These are phyloP conservation scores for Nymphalis c-album DNA, from an alignment of 2,888 invertebrate species.

Conservation along the genomic window DNA sequence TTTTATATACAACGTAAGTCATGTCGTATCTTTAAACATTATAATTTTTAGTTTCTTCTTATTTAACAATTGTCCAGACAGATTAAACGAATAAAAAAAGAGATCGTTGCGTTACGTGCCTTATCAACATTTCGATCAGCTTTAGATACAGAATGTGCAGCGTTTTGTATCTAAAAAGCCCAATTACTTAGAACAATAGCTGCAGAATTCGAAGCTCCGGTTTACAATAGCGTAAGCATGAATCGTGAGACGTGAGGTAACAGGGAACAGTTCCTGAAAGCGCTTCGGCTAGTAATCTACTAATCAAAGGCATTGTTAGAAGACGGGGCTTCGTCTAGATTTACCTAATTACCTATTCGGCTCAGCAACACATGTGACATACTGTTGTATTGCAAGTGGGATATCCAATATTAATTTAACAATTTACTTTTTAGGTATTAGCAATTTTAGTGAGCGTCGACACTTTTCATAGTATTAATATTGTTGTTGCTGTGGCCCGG, in stretches of 20 bases:
- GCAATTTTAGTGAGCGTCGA: too few relatives aligned
- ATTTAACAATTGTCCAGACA: background rate
- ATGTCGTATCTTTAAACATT: too few relatives aligned
- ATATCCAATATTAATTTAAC: too few relatives aligned
- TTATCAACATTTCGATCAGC: background rate
- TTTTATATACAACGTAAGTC: too few relatives aligned
- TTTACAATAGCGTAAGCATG: constrained; percentile 25
- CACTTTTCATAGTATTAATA: too few relatives aligned
- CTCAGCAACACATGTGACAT: constrained; percentile 36
- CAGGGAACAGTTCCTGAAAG: constrained; percentile 30
- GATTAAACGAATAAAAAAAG: background rate
- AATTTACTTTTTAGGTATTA: too few relatives aligned
- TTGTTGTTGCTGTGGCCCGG: too few relatives aligned
- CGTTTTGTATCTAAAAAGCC: constrained; percentile 10
- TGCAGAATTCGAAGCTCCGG: constrained; percentile 17
- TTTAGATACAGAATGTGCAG: background rate
- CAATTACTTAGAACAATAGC: constrained; percentile 24
- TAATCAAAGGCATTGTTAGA: constrained; percentile 50
- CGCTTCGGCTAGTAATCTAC: constrained; percentile 32
- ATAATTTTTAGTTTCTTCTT: background rate
- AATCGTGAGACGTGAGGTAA: constrained; percentile 25
- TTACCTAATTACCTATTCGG: constrained; percentile 60
- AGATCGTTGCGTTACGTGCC: background rate
- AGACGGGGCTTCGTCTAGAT: constrained; percentile 63
- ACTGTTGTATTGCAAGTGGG: background rate